Base-by-base conservation (phyloP, 2,888 invertebrate species). In the Torymus auratus region DNA sequence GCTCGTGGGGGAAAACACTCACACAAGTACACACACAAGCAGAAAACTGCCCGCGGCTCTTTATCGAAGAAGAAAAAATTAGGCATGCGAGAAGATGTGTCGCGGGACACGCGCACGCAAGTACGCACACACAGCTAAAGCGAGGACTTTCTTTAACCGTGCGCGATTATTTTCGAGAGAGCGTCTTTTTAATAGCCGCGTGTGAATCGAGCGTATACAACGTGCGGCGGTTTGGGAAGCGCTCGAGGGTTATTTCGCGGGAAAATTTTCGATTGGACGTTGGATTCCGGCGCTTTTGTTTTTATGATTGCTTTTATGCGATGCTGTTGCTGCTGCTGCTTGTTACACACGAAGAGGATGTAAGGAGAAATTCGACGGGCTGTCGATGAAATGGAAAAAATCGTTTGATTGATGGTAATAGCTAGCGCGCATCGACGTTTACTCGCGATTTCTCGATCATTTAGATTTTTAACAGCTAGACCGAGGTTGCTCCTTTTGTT, bases 71-170 rank as follows among this genome's bases (percentile, higher is more conserved):
- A 28, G 28, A 1, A 69, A 80, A 75, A 80, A 50, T 80, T 75
- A 68, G 52, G 64, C 52, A 69, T 60, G 17, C 67, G 58, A 60
- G 60, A 60, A 52, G n/a, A 74, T 80, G 79, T 81, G 84, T 83
- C 82, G 82, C 83, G 83, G 83, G 83, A 83, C 78, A 53, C 61
- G 78, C 67, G 71, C 79, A 55, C 75, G 58, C 78, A n/a, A n/a
- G n/a, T n/a, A n/a, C n/a, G 58, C 70, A 13, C 50, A 77, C 76
- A 78, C 67, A 78, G 68, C 72, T 20, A 20, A 20, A 20, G 75
- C 52, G 78, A 83, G 81, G 83, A 86, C 86, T 87, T 87, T 86
- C 86, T 86, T 86, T 84, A 83, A 85, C 83, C 82, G 82, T 79
- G 76, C 80, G 72, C 78, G 83, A 74, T 81, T 80, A 81, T 73